A percentile compares a stretch with the other conserved stretches of the same genome.
These are phyloP conservation scores for Liolophura sinensis DNA, from an alignment of 1,140 invertebrate genomes.

Conservation along the genomic window DNA sequence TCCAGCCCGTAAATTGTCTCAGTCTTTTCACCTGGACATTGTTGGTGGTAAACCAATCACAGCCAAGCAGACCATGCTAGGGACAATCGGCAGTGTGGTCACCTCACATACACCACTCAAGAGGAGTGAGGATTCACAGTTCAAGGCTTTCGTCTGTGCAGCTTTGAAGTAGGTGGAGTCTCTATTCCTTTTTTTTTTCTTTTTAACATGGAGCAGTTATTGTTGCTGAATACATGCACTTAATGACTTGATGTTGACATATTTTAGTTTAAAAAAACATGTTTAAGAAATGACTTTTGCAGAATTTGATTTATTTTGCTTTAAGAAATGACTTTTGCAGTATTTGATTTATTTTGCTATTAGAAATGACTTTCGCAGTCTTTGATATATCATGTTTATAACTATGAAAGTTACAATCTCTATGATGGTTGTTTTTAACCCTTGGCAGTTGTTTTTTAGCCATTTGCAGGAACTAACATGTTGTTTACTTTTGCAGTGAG, in stretches of 20 bases:
- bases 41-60: constrained; percentile 82
- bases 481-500: constrained; percentile 66
- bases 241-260: no score
- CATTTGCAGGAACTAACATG: not conserved
- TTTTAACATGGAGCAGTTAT: not conserved
- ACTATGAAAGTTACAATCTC: constrained; percentile 4
- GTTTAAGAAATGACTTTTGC: no score
- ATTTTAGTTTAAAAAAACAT: no score
- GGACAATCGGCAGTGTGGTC: constrained; percentile 90
- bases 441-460: constrained; percentile 2
- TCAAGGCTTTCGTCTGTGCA: constrained; percentile 97
- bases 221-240: no score
- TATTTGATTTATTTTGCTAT: no score
- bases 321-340: no score
- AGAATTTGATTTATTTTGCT: no score
- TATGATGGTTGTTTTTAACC: not conserved
- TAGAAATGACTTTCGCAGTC: no score
- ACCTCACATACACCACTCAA: constrained; percentile 89
- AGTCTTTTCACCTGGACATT: constrained; percentile 96
- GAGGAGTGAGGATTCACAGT: constrained; percentile 92
- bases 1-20: constrained; percentile 92
- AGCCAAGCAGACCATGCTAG: constrained; percentile 88
- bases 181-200: constrained; percentile 5
- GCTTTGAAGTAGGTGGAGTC: constrained; percentile 83
- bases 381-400: not conserved